A percentile compares a stretch with the other conserved stretches of the same genome.
Evolutionary conservation across 2,113 vertebrate genomes (phyloP).

Genomic region (Delphinapterus leucas): DNA sequence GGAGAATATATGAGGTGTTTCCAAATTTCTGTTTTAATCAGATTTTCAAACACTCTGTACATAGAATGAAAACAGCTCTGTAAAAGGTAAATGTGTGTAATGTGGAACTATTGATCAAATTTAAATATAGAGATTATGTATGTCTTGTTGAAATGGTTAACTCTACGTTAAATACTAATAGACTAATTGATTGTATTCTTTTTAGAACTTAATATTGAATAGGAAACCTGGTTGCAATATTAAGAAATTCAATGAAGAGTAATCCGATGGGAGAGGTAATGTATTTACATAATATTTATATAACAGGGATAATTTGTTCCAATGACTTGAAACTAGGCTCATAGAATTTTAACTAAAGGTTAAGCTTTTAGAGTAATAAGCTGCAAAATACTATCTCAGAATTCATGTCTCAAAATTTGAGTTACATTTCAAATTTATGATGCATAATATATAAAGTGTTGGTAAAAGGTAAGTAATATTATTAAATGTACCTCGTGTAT

Average conservation of each 20-base stretch:
- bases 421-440: conserved; percentile 23
- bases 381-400: background rate
- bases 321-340: background rate
- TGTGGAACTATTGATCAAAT: background rate
- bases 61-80: background rate
- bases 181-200: background rate
- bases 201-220: conserved; percentile 7
- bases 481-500: background rate
- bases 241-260: background rate
- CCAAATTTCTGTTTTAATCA: background rate
- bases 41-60: background rate
- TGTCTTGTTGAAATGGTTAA: background rate
- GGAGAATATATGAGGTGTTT: background rate
- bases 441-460: background rate
- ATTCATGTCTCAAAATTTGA: background rate
- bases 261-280: background rate
- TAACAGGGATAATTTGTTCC: background rate
- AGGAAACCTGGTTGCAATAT: background rate
- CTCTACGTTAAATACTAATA: background rate
- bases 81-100: background rate
- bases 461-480: background rate
- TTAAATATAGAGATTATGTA: background rate
- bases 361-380: background rate
- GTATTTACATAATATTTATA: conserved; percentile 14
- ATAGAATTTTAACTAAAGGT: conserved; percentile 39